Conservation (phyloP, 1,140 invertebrate genomes). For the Bombus waltoni region DNA sequence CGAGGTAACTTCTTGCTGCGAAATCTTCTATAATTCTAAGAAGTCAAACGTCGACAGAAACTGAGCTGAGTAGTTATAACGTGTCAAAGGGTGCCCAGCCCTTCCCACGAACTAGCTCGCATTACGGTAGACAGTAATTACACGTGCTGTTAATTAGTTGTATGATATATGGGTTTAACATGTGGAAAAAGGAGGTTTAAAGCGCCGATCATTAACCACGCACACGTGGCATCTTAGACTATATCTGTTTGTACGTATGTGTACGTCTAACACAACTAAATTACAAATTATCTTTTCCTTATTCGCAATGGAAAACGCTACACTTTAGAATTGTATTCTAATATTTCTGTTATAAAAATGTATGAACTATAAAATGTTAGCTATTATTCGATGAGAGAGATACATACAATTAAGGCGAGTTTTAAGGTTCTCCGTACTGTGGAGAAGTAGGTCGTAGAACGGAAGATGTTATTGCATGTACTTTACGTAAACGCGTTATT, state of each 20-base stretch:
- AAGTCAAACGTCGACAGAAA: conserved; percentile 27
- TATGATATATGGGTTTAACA: conserved; percentile 69
- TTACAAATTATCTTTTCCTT: neutral
- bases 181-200: conserved; percentile 8
- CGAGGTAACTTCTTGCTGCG: neutral
- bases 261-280: neutral
- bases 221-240: conserved; percentile 18
- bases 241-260: conserved; percentile 13
- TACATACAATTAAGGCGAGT: neutral
- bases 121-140: conserved; percentile 73
- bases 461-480: neutral
- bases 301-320: neutral
- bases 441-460: too few relatives aligned
- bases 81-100: conserved; percentile 33
- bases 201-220: conserved; percentile 52
- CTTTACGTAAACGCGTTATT: too few relatives aligned
- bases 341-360: neutral
- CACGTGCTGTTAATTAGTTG: conserved; percentile 71
- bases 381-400: neutral
- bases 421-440: too few relatives aligned
- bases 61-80: conserved; percentile 3
- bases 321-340: neutral
- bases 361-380: neutral
- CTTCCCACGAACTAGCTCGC: conserved; percentile 27
- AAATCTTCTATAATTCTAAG: conserved; percentile 11